Base-by-base conservation (phyloP, 2,888 invertebrate species). In the Theretra japonica region DNA sequence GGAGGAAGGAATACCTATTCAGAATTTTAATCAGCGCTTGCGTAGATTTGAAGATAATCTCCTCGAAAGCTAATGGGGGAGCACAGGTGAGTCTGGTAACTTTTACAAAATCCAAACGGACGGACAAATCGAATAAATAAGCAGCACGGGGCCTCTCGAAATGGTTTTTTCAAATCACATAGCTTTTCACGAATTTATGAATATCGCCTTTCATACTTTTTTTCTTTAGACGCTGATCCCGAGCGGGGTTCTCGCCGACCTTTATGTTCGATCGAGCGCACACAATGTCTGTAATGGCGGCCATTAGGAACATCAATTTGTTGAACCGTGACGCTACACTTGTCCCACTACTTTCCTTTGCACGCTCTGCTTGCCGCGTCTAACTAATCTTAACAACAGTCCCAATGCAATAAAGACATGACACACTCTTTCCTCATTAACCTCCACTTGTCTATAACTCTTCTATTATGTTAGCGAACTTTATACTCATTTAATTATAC, bases 231-330 rank as follows among this genome's bases (percentile, higher is more conserved):
- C 82, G 82, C 80, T 84, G 87, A 87, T 88, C 87, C 85, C 80
- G 74, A 77, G 77, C 73, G 77, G 73, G 74, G 78, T 75, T 78
- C 78, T 79, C 78, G 80, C 75, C 84, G 87, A 86, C 89, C 91
- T 90, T 88, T 87, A 81, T 88, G 87, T 90, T 86, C 88, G 89
- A 90, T 90, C 86, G 89, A 86, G 88, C 89, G 88, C 87, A 88
- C 89, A 90, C 89, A 90, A 90, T 88, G 88, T 87, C 84, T 85
- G 87, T 91, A 91, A 91, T 91, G 89, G 90, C 83, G 72, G 83
- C 90, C 90, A 92, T 89, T 91, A 92, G 84, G 87, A 79, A 86
- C 90, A 90, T 91, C 89, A 89, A 88, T 88, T 91, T 86, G 88
- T 86, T 90, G 85, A 86, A 85, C 84, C 90, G 88, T 88, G 86